These are phyloP conservation scores for Platichthys stellatus DNA, from an alignment of 2,113 vertebrate species.

Conservation along the genomic window DNA sequence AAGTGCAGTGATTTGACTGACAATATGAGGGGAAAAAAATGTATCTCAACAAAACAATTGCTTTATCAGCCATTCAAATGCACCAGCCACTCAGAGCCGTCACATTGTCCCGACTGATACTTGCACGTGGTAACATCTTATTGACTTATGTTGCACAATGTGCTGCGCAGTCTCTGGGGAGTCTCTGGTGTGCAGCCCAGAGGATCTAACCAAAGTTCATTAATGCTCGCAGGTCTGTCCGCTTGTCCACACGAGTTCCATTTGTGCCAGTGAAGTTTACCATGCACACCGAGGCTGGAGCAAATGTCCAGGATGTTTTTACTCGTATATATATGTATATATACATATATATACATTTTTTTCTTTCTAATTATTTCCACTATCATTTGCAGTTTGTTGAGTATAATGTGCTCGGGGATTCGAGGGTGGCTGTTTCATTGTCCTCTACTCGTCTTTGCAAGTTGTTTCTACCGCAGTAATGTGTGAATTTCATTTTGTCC, in stretches of 20 bases:
- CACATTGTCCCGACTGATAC: not conserved
- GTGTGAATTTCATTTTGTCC: constrained; percentile 74
- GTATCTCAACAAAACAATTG: not conserved
- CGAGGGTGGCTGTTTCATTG: constrained; percentile 35
- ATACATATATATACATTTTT: not conserved
- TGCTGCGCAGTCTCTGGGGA: constrained; percentile 14
- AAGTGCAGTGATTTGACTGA: not conserved
- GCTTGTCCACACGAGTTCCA: not conserved
- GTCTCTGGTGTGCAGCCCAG: constrained; percentile 15
- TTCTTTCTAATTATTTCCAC: not conserved
- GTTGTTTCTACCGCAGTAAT: constrained; percentile 55
- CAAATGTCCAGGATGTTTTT: not conserved
- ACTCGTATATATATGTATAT: not conserved
- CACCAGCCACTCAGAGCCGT: not conserved
- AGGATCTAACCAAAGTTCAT: constrained; percentile 43
- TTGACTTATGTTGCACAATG: constrained; percentile 39
- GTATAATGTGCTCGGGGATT: constrained; percentile 33
- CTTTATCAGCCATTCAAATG: not conserved
- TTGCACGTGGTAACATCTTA: constrained; percentile 17
- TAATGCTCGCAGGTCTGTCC: constrained; percentile 25
- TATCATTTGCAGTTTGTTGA: constrained; percentile 1
- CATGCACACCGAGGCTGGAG: not conserved
- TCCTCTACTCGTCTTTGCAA: constrained; percentile 74
- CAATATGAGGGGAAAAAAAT: not conserved
- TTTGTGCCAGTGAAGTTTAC: not conserved